These are phyloP conservation scores for Donacobius atricapilla DNA, from an alignment of 2,113 vertebrate species.

Conservation along the genomic window DNA sequence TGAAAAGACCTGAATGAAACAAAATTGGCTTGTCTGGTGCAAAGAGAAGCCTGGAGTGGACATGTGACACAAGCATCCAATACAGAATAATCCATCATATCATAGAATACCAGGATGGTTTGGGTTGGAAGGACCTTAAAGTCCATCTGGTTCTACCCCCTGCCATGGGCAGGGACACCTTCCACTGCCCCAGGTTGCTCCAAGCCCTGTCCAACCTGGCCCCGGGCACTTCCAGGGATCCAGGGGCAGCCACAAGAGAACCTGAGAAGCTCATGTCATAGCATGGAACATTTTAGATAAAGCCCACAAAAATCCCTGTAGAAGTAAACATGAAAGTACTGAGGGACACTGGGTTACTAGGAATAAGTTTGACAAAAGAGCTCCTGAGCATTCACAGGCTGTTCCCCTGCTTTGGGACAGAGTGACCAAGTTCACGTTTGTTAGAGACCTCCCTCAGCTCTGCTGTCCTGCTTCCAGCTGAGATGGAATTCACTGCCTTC, in stretches of 20 bases:
- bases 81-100: neutral
- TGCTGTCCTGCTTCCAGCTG: neutral
- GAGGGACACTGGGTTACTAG: neutral
- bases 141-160: neutral
- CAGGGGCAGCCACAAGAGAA: neutral
- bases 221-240: neutral
- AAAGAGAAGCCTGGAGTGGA: neutral
- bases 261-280: neutral
- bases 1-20: neutral
- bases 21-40: neutral
- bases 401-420: neutral
- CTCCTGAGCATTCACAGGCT: neutral
- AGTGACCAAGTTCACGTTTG: neutral
- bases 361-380: neutral
- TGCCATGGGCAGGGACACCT: neutral
- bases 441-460: neutral
- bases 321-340: neutral
- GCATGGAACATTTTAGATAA: neutral
- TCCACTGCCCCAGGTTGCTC: neutral
- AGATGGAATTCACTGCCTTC: neutral
- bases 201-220: accelerated
- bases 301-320: neutral
- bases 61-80: neutral
- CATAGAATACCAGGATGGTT: neutral
- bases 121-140: neutral